Conservation (phyloP, 2,797 vertebrate genomes). For the Tokudaia tokunoshimensis region DNA sequence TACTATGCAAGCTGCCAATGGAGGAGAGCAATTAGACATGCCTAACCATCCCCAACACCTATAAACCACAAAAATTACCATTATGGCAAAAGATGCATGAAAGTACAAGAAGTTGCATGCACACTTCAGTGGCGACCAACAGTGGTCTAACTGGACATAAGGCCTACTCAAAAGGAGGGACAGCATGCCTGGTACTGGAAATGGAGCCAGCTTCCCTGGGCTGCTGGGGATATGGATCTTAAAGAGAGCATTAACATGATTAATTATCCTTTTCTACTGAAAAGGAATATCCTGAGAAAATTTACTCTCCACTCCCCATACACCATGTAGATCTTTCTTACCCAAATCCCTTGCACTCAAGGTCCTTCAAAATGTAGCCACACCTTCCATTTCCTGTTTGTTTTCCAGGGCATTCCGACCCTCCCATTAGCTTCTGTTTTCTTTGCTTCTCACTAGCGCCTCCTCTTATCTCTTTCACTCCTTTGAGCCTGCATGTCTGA, state of each 20-base stretch:
- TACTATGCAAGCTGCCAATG: not conserved
- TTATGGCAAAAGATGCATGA: not conserved
- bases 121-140: too few relatives aligned
- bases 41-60: not conserved
- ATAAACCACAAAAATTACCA: not conserved
- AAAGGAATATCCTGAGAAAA: not conserved
- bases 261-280: not conserved
- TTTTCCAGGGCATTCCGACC: not conserved
- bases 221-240: not conserved
- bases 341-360: not conserved
- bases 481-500: not conserved
- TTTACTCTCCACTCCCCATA: not conserved
- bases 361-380: not conserved
- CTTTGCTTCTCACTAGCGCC: not conserved
- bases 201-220: not conserved
- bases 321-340: not conserved
- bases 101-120: not conserved
- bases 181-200: not conserved
- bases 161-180: not conserved
- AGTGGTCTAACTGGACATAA: not conserved
- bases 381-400: not conserved
- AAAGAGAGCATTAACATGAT: slow-evolving; percentile 6
- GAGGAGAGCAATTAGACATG: too few relatives aligned
- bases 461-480: not conserved
- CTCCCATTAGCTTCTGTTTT: not conserved